Evolutionary conservation across 2,888 invertebrate species (phyloP), one percentile per base, ranked within the genome.

Genomic region (Drosophila falleni): DNA sequence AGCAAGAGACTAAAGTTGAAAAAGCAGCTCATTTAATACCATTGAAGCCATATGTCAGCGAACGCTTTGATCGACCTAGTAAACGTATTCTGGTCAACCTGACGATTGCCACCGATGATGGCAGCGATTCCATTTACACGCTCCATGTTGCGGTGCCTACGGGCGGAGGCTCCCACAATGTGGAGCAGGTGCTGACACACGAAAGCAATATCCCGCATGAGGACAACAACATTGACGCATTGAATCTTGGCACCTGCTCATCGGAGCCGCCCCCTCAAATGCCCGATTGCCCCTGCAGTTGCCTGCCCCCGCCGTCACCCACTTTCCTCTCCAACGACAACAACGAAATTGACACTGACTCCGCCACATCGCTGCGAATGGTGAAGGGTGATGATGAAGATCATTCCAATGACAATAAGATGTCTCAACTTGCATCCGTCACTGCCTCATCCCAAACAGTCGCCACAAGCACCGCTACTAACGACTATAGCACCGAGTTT

Each of bases 141-240:
- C 93, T 97, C 80, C 97, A 97, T 87, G 95, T 97, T 68, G 96
- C 96, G 71, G 95, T 97, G 62, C 97, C 97, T 10, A 95, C 95
- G 59, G 93, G 94, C 31, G 82, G 67, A 3, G 85, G 81, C 2
- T 55, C 86, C 0, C 89, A 89, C 44, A 81, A 78, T 69, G 61
- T 90, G 5, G 86, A 89, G 47, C 89, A 90, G 63, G 71, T 90
- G 46, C 63, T 91, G 19, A 91, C 81, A n/a, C 91, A 90, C 51
- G 91, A 91, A 11, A 50, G 46, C 8, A 29, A 26, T 5, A 15
- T 19, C 29, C 53, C 51, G n/a, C 53, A 39, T 15, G 54, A 50
- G 33, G 64, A 66, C 39, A 72, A 67, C 42, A 74, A 46, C 31
- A 53, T 74, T 5, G 80, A 71, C 4, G 23, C 31, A 8, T 35